Conservation (phyloP, 2,113 vertebrate genomes). For the Actinemys pallida region DNA sequence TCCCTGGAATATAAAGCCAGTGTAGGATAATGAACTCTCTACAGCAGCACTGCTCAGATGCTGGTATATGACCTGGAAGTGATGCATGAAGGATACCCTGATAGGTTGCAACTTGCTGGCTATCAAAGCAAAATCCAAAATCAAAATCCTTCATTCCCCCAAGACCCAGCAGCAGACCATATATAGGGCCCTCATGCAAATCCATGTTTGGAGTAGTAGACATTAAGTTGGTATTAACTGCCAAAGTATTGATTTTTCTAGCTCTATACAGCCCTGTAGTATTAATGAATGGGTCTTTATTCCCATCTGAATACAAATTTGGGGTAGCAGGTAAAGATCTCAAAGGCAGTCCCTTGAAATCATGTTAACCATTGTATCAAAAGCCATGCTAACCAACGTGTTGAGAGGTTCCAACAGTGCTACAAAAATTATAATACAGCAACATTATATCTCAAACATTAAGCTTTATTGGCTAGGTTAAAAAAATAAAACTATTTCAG, state of each 20-base stretch:
- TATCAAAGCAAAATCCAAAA: background rate
- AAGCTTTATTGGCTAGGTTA: background rate
- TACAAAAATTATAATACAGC: background rate
- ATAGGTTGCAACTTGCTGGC: background rate
- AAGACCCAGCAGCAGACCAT: background rate
- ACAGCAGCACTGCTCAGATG: background rate
- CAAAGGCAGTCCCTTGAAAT: background rate
- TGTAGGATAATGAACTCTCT: background rate
- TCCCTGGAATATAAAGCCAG: background rate
- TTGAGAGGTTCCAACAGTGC: background rate
- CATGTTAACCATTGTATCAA: background rate
- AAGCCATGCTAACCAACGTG: background rate
- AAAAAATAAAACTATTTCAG: background rate
- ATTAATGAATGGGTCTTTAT: background rate
- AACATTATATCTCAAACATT: background rate
- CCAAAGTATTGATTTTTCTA: background rate
- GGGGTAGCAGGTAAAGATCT: background rate
- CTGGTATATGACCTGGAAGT: background rate
- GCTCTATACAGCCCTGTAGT: background rate
- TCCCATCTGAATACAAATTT: background rate
- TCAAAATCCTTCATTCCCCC: background rate
- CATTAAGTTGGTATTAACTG: background rate
- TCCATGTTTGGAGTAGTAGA: rapidly evolving
- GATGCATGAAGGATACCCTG: background rate
- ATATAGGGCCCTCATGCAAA: background rate